Conservation (phyloP, 2,113 vertebrate species). For the Parus major region DNA sequence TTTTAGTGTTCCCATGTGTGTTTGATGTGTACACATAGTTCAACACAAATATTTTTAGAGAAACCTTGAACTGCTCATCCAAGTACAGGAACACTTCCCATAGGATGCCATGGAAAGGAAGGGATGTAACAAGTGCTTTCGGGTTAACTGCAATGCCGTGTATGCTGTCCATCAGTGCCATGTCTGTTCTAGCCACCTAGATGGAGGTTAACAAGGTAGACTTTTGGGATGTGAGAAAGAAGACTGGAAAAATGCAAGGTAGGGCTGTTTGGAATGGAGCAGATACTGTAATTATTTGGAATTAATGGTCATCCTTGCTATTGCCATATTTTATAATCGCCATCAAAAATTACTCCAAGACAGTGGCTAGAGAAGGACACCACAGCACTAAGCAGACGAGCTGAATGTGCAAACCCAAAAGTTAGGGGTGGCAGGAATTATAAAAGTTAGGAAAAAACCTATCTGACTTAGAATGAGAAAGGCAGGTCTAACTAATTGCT, state of each 20-base stretch:
- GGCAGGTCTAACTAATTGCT: not conserved
- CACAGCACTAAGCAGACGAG: not conserved
- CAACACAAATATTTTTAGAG: not conserved
- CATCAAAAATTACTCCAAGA: not conserved
- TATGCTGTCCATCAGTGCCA: not conserved
- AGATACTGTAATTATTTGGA: not conserved
- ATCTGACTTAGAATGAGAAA: not conserved
- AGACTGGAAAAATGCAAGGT: not conserved
- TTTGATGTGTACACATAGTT: not conserved
- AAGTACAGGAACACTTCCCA: not conserved
- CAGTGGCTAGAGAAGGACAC: not conserved
- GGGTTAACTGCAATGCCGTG: not conserved
- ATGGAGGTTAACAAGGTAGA: fast-evolving
- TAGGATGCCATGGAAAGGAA: not conserved
- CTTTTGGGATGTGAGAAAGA: not conserved
- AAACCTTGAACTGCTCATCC: not conserved
- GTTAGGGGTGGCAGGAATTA: not conserved
- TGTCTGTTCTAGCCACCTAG: not conserved
- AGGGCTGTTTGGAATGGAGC: not conserved
- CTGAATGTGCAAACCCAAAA: not conserved
- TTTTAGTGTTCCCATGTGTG: not conserved
- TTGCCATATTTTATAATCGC: not conserved
- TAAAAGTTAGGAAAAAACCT: not conserved
- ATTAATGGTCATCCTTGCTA: not conserved
- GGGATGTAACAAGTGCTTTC: not conserved